Evolutionary conservation across 2,888 invertebrate genomes (phyloP), one percentile per base, ranked within the genome.

Genomic region (Erebia epiphron): DNA sequence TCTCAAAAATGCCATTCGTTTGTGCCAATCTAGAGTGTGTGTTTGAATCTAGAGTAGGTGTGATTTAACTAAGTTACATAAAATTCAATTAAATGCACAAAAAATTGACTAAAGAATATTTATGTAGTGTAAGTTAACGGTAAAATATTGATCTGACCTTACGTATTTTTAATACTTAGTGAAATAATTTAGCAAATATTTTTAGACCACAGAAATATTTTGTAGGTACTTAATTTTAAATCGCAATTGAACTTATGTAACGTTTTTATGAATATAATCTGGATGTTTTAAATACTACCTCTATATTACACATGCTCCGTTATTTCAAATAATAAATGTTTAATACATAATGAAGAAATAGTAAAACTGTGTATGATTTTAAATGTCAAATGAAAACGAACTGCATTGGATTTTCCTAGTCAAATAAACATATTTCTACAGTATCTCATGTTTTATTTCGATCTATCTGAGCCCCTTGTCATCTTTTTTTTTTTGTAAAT

Each of bases 401-500:
- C 35, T 26, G 41, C 57, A 68, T 68, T 54, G 21, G 35, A 21
- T 61, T 52, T 54, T 68, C 64, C 69, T 69, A 69, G 69, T 69
- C 69, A 69, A 21, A 43, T 64, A 66, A 66, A 66, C 43, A 13
- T 41, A 66, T 66, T 54, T 66, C 16, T 66, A 21, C 43, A 35
- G 18, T 14, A 46, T 10, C n/a, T 3, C 16, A 35, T 16, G 52
- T 64, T 64, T 64, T 64, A 41, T 63, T 63, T 46, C 16, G 13
- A 21, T 4, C 18, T 21, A 49, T 18, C 41, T 46, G 10, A 18
- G 7, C 49, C 46, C 46, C 2, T 46, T 10, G 13, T 26, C 49
- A 14, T 50, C 11, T 10, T 7, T 11, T 9, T 43, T 9, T 3
- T 26, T 26, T 26, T 26, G 26, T 26, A 26, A 26, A 26, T 26